Conservation (phyloP, 1,140 invertebrate genomes). For the Lineus longissimus region DNA sequence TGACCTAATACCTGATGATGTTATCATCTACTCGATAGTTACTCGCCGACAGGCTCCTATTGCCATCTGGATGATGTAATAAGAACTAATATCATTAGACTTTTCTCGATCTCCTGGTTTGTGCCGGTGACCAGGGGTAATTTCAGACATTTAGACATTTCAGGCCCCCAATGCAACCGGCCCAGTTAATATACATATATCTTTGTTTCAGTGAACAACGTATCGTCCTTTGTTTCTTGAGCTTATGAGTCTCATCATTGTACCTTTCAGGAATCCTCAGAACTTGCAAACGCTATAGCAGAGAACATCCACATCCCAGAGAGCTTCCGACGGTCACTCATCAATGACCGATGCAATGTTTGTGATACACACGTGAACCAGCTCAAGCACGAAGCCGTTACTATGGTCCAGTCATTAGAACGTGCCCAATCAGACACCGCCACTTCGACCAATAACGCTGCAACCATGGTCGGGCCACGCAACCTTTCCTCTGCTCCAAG, state of each 20-base stretch:
- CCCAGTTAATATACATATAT: too few relatives aligned
- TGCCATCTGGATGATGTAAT: too few relatives aligned
- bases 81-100: too few relatives aligned
- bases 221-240: neutral
- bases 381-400: conserved; percentile 39
- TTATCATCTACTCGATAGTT: too few relatives aligned
- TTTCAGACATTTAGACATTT: too few relatives aligned
- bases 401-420: conserved; percentile 45
- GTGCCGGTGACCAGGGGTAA: too few relatives aligned
- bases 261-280: conserved; percentile 3
- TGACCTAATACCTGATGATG: too few relatives aligned
- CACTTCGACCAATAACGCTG: conserved; percentile 14
- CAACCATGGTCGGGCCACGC: conserved; percentile 24
- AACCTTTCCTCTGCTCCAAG: conserved; percentile 10
- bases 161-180: too few relatives aligned
- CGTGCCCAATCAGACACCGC: conserved; percentile 32
- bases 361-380: conserved; percentile 35
- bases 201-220: too few relatives aligned
- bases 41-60: too few relatives aligned
- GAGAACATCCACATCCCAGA: conserved; percentile 32
- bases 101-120: too few relatives aligned
- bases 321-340: conserved; percentile 23
- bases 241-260: neutral
- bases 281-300: conserved; percentile 14
- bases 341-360: conserved; percentile 30